Conservation (phyloP, 2,797 vertebrate genomes). For the Acropternis orthonyx region DNA sequence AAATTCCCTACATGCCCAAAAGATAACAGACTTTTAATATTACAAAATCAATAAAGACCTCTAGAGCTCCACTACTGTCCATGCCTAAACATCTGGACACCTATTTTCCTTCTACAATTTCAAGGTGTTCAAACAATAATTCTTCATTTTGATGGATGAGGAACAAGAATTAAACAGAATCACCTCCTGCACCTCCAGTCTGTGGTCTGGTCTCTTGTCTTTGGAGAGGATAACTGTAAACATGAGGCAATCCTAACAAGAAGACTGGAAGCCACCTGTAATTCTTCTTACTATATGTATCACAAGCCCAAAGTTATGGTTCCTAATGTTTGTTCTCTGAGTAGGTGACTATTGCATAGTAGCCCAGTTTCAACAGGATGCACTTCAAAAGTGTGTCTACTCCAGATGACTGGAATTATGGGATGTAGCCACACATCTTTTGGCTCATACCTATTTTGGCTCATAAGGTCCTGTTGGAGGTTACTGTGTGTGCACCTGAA, state of each 20-base stretch:
- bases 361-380: not conserved
- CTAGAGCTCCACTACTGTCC: not conserved
- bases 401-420: not conserved
- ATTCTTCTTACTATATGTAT: fast-evolving
- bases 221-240: not conserved
- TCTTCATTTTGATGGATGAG: not conserved
- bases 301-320: not conserved
- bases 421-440: not conserved
- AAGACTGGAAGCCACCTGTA: not conserved
- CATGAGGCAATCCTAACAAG: not conserved
- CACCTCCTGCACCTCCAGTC: not conserved
- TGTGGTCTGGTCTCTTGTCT: not conserved
- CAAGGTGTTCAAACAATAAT: not conserved
- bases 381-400: not conserved
- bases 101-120: not conserved
- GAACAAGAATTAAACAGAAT: not conserved
- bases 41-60: not conserved
- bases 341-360: not conserved
- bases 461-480: not conserved
- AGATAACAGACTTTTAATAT: not conserved
- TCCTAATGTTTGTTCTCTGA: not conserved
- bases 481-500: not conserved
- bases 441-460: not conserved
- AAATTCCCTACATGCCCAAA: not conserved
- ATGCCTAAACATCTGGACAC: not conserved